phyloP scores from a whole-genome alignment of 2,797 vertebrate genomes.

The Natrix natrix region DNA sequence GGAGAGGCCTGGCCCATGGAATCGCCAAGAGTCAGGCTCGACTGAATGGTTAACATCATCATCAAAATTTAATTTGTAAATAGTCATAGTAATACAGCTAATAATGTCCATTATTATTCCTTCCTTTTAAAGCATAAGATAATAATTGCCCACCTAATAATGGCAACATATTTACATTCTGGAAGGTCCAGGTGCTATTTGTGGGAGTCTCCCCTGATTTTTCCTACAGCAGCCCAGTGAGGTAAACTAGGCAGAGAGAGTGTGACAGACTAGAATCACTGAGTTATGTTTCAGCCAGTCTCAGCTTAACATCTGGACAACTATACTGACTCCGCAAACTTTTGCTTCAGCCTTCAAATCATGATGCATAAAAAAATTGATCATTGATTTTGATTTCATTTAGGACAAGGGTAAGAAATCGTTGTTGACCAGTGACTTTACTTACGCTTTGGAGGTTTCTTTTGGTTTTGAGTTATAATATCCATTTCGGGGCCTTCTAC shows the following conservation, averaged over 20 bases:
- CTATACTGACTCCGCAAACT: neutral
- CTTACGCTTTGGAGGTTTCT: neutral
- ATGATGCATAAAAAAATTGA: neutral
- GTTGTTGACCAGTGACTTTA: neutral
- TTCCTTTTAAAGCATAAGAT: neutral
- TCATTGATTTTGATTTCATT: neutral
- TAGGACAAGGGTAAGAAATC: neutral
- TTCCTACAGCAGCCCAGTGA: neutral
- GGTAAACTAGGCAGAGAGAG: neutral
- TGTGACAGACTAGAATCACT: neutral
- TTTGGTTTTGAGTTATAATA: neutral
- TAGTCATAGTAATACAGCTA: neutral
- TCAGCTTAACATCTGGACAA: neutral
- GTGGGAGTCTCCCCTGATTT: neutral
- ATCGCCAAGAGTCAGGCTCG: neutral
- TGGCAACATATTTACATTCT: neutral
- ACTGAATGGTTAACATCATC: neutral
- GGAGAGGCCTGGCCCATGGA: neutral
- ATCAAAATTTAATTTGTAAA: neutral
- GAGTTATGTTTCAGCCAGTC: neutral
- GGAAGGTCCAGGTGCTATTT: neutral
- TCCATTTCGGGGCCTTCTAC: neutral
- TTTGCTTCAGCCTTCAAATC: neutral
- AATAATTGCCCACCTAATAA: neutral
- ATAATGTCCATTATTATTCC: neutral